Evolutionary conservation across 2,113 vertebrate species (phyloP).

Genomic region (Xiphorhynchus elegans): DNA sequence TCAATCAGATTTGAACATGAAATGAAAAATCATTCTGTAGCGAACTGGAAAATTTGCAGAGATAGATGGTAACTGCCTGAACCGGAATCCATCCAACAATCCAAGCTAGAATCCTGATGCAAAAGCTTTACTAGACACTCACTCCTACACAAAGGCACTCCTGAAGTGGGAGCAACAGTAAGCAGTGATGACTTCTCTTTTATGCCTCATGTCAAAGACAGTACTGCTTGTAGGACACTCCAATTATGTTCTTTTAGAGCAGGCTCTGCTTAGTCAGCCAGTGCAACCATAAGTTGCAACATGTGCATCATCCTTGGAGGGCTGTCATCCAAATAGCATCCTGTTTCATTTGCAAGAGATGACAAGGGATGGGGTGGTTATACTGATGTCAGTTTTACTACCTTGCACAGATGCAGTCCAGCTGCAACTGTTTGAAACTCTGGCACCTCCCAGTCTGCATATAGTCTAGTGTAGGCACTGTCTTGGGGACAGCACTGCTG

Average conservation of each 20-base stretch:
- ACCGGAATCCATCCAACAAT: slow-evolving; percentile 3
- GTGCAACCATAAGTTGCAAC: not conserved
- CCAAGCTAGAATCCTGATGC: not conserved
- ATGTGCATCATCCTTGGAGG: not conserved
- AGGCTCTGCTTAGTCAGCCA: not conserved
- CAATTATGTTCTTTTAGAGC: not conserved
- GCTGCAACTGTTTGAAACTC: not conserved
- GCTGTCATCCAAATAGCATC: not conserved
- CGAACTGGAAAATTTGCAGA: not conserved
- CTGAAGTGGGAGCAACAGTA: not conserved
- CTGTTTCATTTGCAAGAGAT: not conserved
- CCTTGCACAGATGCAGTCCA: not conserved
- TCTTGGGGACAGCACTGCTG: not conserved
- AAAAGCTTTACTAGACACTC: slow-evolving; percentile 14
- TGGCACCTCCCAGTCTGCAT: not conserved
- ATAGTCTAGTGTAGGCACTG: not conserved
- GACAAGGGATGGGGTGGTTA: not conserved
- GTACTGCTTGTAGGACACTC: not conserved
- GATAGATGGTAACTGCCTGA: not conserved
- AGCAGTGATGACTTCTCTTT: not conserved
- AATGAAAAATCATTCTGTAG: slow-evolving; percentile 20
- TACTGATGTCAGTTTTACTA: not conserved
- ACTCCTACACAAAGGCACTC: not conserved
- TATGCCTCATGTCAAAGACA: not conserved
- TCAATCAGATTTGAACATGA: slow-evolving; percentile 17